Evolutionary conservation across 1,140 invertebrate species (phyloP), one percentile per base, ranked within the genome.

Genomic region (Drosophila willistoni): DNA sequence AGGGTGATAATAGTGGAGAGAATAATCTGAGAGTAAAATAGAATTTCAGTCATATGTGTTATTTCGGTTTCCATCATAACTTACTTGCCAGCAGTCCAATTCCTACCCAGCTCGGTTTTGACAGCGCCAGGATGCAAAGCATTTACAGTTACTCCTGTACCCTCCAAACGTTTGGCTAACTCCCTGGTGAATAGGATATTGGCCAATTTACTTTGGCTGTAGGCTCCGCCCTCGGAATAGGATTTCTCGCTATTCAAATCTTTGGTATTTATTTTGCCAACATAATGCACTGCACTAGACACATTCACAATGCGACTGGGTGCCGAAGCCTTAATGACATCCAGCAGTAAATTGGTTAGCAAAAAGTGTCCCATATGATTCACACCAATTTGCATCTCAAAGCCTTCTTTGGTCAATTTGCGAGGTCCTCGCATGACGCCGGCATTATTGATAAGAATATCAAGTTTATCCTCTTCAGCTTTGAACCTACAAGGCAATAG

Each of bases 391-490:
- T 97, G 96, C 81, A 95, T 94, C 93, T 98, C 97, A 81, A 98
- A 96, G 29, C 97, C 97, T 89, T 98, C 97, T 75, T 94, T 93
- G 0, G 97, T 98, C 62, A 94, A 86, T 39, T 84, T 79, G 12
- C 93, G 93, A 3, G 95, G 95, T 64, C 95, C 95, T 79, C 95
- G 93, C 96, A 97, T 96, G 7, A 97, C 94, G 3, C 95, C 97
- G 14, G 97, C 97, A 93, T 98, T 99, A 91, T 98, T 98, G 64
- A 99, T 95, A 33, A 98, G 93, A 41, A 98, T 94, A 93, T 98
- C 94, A 10, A 98, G 87, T 39, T 93, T 84, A 0, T 94, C 89
- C 90, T 96, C 94, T 90, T 96, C 95, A 90, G 91, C 69, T 90
- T 94, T 94, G 80, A 94, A 94, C 73, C 93, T 81, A 70, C 19